Evolutionary conservation across 2,113 vertebrate genomes (phyloP).

Genomic region (Casuarius casuarius): DNA sequence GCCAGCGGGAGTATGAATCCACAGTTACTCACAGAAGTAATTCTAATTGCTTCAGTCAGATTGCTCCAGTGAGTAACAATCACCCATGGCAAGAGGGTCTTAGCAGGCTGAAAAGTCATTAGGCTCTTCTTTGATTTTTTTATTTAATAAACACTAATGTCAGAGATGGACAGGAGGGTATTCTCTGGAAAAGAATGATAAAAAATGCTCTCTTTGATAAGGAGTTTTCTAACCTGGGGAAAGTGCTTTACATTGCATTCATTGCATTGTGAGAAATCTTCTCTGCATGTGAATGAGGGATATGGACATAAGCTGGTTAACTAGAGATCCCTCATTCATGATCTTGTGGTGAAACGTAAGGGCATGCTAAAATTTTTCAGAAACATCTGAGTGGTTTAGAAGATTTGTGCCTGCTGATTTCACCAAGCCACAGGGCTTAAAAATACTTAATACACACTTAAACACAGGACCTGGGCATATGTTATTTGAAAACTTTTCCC

Average conservation of each 20-base stretch:
- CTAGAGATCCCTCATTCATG: neutral
- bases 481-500: slow-evolving; percentile 22
- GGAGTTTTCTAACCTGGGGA: neutral
- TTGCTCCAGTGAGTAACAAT: neutral
- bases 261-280: neutral
- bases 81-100: neutral
- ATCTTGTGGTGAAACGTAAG: neutral
- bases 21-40: neutral
- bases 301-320: neutral
- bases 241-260: neutral
- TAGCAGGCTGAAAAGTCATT: neutral
- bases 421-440: neutral
- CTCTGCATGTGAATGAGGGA: neutral
- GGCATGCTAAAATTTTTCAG: neutral
- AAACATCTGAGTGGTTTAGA: neutral
- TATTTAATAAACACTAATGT: neutral
- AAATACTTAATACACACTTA: neutral
- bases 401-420: neutral
- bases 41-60: neutral
- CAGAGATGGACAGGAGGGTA: neutral
- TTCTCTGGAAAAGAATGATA: neutral
- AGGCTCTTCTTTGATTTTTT: neutral
- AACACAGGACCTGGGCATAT: slow-evolving; percentile 5
- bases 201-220: neutral
- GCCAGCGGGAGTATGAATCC: neutral